Conservation (phyloP, 2,888 invertebrate species). For the Oxystoma pomonae region DNA sequence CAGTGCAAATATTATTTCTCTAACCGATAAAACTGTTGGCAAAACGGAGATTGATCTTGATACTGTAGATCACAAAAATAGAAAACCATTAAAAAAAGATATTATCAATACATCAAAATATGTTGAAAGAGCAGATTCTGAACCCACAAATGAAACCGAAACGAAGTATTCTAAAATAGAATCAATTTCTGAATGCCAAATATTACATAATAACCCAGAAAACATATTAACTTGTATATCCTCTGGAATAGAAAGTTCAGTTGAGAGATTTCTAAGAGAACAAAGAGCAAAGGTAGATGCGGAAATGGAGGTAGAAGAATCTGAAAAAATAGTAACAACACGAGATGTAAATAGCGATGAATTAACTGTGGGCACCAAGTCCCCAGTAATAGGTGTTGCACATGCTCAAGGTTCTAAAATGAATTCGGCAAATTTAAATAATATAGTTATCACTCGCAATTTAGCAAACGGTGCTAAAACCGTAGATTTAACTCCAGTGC, state of each 20-base stretch:
- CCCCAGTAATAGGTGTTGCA: neutral
- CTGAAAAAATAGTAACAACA: neutral
- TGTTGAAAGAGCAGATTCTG: neutral
- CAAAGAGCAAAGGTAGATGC: slow-evolving; percentile 44
- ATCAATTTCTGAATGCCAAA: neutral
- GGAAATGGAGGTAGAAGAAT: slow-evolving; percentile 20
- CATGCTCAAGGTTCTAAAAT: neutral
- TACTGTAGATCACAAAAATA: too few species aligned
- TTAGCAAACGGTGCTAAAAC: neutral
- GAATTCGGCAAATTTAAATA: neutral
- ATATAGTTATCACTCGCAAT: neutral
- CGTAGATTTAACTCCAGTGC: slow-evolving; percentile 9
- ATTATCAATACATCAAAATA: neutral
- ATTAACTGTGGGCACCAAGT: too few species aligned
- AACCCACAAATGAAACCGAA: neutral
- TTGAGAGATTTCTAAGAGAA: slow-evolving; percentile 43
- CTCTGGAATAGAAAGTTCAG: slow-evolving; percentile 27
- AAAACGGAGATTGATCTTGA: neutral
- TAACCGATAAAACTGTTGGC: neutral
- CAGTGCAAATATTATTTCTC: neutral
- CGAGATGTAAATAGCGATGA: neutral
- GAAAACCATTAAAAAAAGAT: neutral
- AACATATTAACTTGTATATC: neutral
- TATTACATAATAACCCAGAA: too few species aligned
- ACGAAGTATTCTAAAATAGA: neutral